Percentiles rank a stretch among this genome's conserved stretches.
These are phyloP conservation scores for Machaerirhynchus nigripectus DNA, from an alignment of 2,113 vertebrate species.

Conservation along the genomic window DNA sequence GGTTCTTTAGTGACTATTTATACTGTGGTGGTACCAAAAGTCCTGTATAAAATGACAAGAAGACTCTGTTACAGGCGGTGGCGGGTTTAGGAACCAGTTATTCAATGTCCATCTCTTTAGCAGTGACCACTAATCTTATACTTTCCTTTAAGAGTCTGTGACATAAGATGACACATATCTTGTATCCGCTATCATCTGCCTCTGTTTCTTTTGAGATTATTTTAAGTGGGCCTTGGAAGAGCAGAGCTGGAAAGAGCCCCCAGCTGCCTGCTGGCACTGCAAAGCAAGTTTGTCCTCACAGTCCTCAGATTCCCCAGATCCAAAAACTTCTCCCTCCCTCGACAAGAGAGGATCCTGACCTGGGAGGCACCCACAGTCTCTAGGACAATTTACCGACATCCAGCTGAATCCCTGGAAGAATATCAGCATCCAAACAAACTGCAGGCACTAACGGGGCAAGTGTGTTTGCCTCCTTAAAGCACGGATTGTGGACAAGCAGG, in stretches of 20 bases:
- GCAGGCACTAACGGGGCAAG: accelerated
- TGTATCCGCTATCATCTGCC: accelerated
- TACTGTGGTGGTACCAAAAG: background rate
- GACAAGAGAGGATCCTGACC: accelerated
- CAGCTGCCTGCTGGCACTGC: background rate
- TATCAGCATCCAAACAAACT: accelerated
- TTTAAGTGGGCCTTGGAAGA: background rate
- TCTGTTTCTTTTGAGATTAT: background rate
- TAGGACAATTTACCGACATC: background rate
- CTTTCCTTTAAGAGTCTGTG: background rate
- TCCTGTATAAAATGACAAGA: background rate
- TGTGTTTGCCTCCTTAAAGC: background rate
- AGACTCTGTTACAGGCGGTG: background rate
- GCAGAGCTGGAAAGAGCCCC: background rate
- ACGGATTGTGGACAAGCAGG: background rate
- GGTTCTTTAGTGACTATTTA: background rate
- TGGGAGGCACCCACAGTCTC: background rate
- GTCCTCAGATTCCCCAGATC: background rate
- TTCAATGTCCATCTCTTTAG: background rate
- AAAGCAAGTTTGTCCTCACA: no score
- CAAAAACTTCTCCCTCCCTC: background rate
- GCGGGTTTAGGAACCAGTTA: background rate
- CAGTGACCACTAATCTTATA: background rate
- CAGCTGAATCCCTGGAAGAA: background rate
- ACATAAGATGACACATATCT: background rate